Conservation (phyloP, 2,888 invertebrate species). For the Drosophila pseudotakahashii region DNA sequence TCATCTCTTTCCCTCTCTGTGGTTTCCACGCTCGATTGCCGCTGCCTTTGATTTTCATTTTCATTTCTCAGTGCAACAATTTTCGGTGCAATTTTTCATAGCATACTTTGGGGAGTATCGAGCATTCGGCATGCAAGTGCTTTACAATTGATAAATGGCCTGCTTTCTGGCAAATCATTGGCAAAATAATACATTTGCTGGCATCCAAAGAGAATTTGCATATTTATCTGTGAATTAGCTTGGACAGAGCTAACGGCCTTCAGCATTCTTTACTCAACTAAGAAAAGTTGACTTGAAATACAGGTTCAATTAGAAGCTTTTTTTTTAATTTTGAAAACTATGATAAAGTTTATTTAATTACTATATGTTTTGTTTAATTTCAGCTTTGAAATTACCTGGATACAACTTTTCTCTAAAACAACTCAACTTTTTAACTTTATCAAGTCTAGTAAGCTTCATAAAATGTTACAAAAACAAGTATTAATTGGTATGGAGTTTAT, state of each 20-base stretch:
- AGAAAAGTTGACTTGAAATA: background rate
- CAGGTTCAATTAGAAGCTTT: too few relatives aligned
- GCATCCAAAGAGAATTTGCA: background rate
- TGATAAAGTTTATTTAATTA: too few relatives aligned
- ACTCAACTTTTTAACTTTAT: too few relatives aligned
- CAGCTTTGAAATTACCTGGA: too few relatives aligned
- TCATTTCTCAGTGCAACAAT: slow-evolving; percentile 38
- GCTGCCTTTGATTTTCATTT: slow-evolving; percentile 14
- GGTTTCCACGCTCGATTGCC: slow-evolving; percentile 65
- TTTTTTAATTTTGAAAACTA: too few relatives aligned
- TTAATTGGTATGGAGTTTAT: too few relatives aligned
- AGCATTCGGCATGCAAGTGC: slow-evolving; percentile 1
- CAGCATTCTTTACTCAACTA: background rate
- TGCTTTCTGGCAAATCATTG: slow-evolving; percentile 7
- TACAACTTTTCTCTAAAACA: too few relatives aligned
- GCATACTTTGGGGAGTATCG: slow-evolving; percentile 62
- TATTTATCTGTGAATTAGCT: background rate
- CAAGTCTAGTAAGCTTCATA: too few relatives aligned
- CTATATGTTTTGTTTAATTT: too few relatives aligned
- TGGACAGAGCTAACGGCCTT: background rate
- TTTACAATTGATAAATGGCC: slow-evolving; percentile 24
- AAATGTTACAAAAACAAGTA: too few relatives aligned
- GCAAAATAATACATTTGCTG: slow-evolving; percentile 13
- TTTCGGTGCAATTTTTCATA: slow-evolving; percentile 65
- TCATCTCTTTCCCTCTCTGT: slow-evolving; percentile 34